Evolutionary conservation across 2,113 vertebrate species (phyloP), one percentile per base, ranked within the genome.

Genomic region (Macquaria ambigua): DNA sequence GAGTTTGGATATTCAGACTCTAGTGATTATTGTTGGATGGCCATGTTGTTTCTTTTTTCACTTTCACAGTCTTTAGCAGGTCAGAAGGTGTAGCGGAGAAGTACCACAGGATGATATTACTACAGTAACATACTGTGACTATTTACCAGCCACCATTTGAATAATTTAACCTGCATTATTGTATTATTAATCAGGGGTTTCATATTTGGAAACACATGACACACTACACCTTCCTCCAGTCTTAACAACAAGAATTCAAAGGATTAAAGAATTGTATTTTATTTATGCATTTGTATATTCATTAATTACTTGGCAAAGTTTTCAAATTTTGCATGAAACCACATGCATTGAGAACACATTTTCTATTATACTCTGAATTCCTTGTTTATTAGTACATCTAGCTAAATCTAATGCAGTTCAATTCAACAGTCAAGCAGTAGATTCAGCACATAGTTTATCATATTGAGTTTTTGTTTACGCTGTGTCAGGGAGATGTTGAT

Each of bases 151-250:
- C 18, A 25, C 28, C 31, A 3, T 80, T 82, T 87, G 9, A 87
- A 83, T 81, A 73, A 82, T 85, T 72, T 0, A 83, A 16, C 34
- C 1, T 74, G 63, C 68, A 43, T 82, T 70, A 67, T 46, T 78
- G 37, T 71, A 63, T 91, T 85, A 79, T 88, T 88, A 70, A 88
- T 83, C 28, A 50, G n/a, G 37, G 46, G 41, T 69, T 83, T 83
- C 21, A 74, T 75, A 34, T 74, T 80, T 66, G 34, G 3, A 31
- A 59, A 52, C 18, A 18, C 55, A 53, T 74, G 73, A 5, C 14
- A 66, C 43, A 23, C 16, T 56, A 23, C 34, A 75, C 25, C 55
- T 59, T 6, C 23, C 16, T 56, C 8, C 43, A 31, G 28, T 31
- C 28, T 31, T 31, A 31, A 2, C 28, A 31, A 31, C 28, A 31